phyloP scores from a whole-genome alignment of 2,797 vertebrate genomes.

The Siniperca obscura region DNA sequence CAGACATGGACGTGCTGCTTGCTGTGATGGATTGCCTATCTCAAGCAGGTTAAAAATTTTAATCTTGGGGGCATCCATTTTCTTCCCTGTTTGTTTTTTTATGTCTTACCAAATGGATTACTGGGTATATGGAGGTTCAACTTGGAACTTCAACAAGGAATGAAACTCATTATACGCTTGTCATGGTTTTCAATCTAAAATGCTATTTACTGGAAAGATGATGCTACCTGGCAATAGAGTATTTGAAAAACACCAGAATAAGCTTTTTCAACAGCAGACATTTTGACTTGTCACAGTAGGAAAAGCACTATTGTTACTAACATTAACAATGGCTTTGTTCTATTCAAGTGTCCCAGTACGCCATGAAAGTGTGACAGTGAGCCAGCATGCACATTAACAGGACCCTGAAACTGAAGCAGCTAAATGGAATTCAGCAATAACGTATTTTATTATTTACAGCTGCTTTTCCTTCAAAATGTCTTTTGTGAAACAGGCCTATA shows the following conservation, averaged over 20 bases:
- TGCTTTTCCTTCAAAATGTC: not conserved
- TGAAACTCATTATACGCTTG: not conserved
- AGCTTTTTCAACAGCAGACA: not conserved
- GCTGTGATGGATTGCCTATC: constrained; percentile 37
- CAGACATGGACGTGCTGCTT: constrained; percentile 1
- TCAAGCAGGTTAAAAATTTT: constrained; percentile 29
- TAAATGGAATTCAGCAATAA: not conserved
- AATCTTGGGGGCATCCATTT: constrained; percentile 40
- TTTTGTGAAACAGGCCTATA: not conserved
- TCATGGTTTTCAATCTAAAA: constrained; percentile 20
- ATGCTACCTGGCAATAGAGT: constrained; percentile 14
- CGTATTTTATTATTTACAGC: not conserved
- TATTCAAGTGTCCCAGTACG: not conserved
- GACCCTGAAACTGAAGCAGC: not conserved
- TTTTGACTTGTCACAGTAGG: not conserved
- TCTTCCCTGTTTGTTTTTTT: constrained; percentile 18
- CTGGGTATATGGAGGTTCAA: constrained; percentile 1
- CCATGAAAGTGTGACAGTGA: not conserved
- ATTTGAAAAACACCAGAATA: constrained; percentile 8
- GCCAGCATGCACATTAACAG: not conserved
- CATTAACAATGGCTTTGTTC: not conserved
- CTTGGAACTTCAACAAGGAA: constrained; percentile 21
- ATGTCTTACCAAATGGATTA: constrained; percentile 24
- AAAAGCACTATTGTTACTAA: not conserved
- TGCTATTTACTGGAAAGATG: constrained; percentile 18